Base-by-base conservation (phyloP, 2,888 invertebrate species). In the Electrophaes corylata region DNA sequence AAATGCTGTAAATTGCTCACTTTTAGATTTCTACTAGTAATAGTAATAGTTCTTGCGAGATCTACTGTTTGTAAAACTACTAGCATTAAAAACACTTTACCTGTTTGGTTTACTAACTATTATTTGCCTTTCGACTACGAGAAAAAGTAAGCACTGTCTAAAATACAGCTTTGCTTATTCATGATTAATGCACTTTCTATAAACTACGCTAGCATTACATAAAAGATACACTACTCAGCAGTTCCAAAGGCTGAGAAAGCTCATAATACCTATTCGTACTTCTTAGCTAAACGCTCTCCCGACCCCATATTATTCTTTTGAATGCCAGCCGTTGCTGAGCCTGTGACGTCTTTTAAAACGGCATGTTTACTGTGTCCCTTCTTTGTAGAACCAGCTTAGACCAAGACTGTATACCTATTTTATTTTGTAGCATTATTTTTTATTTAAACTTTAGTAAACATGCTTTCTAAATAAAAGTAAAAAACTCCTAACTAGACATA, bases 261-360 rank as follows among this genome's bases (percentile, higher is more conserved):
- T 64, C 48, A 63, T 64, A 66, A 58, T 66, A 60, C 61, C 59
- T 66, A 64, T 62, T 64, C 63, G 53, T 60, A 55, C 61, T 63
- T 46, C 60, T 60, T 58, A 66, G 62, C 62, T 65, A 65, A 66
- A 64, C 62, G 57, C 62, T 63, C 66, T 61, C 55, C 46, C 57
- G 64, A 65, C 66, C 65, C 46, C 64, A 56, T 53, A 59, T 59
- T 63, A 66, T 71, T 71, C 67, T 72, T 70, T 65, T 71, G 61
- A 73, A 71, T 69, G 33, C 18, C 39, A 65, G 62, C 33, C 45
- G 54, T 47, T 54, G 51, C 35, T 43, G 31, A 20, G 47, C 37
- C 31, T 48, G 33, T 33, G 33, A 41, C 44, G 49, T 45, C 49
- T 59, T 40, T 26, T 10, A 39, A 41, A 29, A 46, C 31, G 10